Evolutionary conservation across 2,888 invertebrate genomes (phyloP).

Genomic region (Andrena marginata): DNA sequence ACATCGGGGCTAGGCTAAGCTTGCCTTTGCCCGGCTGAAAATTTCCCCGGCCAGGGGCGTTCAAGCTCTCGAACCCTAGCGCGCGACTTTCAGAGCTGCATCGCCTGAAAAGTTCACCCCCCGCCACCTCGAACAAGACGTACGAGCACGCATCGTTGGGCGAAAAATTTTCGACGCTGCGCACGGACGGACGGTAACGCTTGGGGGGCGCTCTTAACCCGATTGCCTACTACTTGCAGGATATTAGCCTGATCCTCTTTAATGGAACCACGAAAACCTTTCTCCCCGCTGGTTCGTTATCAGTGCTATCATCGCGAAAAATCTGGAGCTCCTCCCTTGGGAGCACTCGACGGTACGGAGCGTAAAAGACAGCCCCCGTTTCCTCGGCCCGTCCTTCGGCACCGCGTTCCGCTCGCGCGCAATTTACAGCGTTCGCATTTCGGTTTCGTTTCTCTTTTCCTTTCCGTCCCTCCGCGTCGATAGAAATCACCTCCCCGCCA

Average conservation of each 20-base stretch:
- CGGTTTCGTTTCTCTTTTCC: background rate
- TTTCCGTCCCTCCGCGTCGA: background rate
- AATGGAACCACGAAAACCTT: constrained; percentile 50
- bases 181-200: background rate
- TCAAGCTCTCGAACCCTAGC: background rate
- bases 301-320: constrained; percentile 30
- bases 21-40: constrained; percentile 1
- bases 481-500: background rate
- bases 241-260: constrained; percentile 54
- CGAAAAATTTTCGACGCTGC: constrained; percentile 1
- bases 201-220: constrained; percentile 46
- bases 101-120: background rate
- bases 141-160: background rate
- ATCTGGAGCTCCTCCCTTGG: constrained; percentile 23
- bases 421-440: background rate
- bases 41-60: background rate
- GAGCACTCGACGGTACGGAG: constrained; percentile 10
- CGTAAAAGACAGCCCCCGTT: constrained; percentile 17
- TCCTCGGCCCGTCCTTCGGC: background rate
- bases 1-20: constrained; percentile 21
- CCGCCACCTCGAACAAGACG: background rate
- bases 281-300: constrained; percentile 28
- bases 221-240: constrained; percentile 41
- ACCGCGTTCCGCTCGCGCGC: constrained; percentile 9
- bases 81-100: background rate